Conservation (phyloP, 2,113 vertebrate genomes). For the Alexandromys fortis region DNA sequence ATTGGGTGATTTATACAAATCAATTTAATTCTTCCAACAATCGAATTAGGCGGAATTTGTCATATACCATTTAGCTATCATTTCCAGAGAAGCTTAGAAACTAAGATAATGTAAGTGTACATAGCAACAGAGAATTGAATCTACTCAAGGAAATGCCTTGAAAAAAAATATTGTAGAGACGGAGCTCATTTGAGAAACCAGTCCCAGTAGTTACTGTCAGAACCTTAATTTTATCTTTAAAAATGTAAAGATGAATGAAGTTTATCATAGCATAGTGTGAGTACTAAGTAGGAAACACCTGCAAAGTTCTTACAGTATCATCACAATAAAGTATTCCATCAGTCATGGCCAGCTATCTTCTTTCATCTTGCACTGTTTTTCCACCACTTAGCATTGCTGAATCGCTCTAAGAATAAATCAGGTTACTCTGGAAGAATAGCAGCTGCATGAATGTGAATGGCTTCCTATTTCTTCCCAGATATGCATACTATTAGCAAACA, state of each 20-base stretch:
- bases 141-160: not conserved
- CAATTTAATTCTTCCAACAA: too few species aligned
- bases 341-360: not conserved
- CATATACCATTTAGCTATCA: too few species aligned
- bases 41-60: too few species aligned
- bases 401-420: conserved; percentile 17
- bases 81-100: too few species aligned
- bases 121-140: too few species aligned
- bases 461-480: not conserved
- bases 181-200: not conserved
- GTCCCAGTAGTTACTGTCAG: not conserved
- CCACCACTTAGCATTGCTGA: not conserved
- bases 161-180: not conserved
- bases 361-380: not conserved
- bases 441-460: conserved; percentile 19
- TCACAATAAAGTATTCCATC: not conserved
- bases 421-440: not conserved
- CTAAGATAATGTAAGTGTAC: too few species aligned
- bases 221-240: conserved; percentile 14
- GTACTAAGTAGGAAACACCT: not conserved
- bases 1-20: too few species aligned
- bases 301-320: not conserved
- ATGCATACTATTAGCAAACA: not conserved
- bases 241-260: conserved; percentile 10
- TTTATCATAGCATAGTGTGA: not conserved